Conservation (phyloP, 2,113 vertebrate genomes). For the Passer montanus region DNA sequence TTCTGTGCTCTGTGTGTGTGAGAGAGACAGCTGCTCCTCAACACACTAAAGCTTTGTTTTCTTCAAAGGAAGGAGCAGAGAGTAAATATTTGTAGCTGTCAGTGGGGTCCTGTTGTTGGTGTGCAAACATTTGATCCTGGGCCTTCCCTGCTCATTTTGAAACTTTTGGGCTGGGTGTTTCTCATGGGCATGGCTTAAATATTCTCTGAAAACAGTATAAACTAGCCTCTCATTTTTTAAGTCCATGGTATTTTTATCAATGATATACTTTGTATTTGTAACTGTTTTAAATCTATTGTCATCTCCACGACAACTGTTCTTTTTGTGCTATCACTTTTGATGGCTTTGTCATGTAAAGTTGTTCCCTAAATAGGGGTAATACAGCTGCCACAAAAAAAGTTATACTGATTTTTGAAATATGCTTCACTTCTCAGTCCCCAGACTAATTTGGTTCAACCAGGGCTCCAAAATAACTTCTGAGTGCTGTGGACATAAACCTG, state of each 20-base stretch:
- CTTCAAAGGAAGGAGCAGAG: not conserved
- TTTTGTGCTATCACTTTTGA: not conserved
- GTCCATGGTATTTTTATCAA: rapidly evolving
- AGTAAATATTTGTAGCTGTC: not conserved
- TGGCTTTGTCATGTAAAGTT: not conserved
- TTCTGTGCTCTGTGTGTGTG: not conserved
- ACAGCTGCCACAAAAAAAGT: not conserved
- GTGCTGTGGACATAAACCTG: not conserved
- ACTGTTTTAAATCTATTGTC: not conserved
- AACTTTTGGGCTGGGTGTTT: not conserved
- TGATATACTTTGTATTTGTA: not conserved
- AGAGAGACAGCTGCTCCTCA: not conserved
- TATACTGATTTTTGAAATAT: not conserved
- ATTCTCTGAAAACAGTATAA: not conserved
- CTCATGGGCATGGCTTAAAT: not conserved
- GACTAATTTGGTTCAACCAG: not conserved
- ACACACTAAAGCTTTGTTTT: not conserved
- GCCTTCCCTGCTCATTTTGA: not conserved
- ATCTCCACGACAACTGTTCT: not conserved
- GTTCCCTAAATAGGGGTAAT: not conserved
- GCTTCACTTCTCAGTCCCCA: not conserved
- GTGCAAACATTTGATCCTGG: not conserved
- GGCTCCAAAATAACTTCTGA: not conserved
- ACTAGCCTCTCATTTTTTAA: not conserved
- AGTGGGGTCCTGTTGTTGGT: not conserved